phyloP scores from a whole-genome alignment of 2,113 vertebrate genomes.

The Cavia aperea region DNA sequence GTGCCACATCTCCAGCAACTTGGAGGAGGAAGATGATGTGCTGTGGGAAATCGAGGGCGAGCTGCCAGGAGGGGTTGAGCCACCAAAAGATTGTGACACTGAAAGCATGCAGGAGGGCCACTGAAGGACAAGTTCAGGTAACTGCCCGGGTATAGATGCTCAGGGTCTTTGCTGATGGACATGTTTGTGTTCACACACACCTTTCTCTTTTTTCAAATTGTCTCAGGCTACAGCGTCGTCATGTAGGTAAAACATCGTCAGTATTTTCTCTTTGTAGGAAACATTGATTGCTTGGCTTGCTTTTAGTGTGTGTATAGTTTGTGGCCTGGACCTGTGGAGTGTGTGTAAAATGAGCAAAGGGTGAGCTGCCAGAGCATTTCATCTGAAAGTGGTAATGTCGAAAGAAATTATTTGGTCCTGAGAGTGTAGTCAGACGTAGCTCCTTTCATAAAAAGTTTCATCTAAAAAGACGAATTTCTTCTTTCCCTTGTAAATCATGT shows the following conservation, averaged over 20 bases:
- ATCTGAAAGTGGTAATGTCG: not conserved
- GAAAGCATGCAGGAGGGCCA: not conserved
- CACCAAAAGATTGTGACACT: constrained; percentile 2
- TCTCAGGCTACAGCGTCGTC: not conserved
- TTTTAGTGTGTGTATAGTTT: not conserved
- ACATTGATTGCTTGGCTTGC: not conserved
- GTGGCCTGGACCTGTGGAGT: not conserved
- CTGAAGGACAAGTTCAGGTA: constrained; percentile 47
- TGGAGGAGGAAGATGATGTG: constrained; percentile 61
- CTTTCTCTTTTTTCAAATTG: not conserved
- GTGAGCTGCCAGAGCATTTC: not conserved
- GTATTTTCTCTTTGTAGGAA: not conserved
- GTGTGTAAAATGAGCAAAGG: not conserved
- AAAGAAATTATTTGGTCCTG: not conserved
- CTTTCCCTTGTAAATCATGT: not conserved
- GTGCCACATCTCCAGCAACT: constrained; percentile 70
- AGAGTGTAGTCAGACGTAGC: not conserved
- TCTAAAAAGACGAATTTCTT: not conserved
- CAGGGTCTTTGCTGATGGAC: accelerated
- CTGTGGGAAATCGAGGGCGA: constrained; percentile 68
- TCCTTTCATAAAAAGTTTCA: not conserved
- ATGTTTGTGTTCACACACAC: accelerated
- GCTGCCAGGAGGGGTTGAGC: constrained; percentile 47
- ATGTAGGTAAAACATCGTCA: too few relatives aligned
- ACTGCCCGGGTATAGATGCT: accelerated